Conservation (phyloP, 1,140 invertebrate genomes). For the Anadara kagoshimensis region DNA sequence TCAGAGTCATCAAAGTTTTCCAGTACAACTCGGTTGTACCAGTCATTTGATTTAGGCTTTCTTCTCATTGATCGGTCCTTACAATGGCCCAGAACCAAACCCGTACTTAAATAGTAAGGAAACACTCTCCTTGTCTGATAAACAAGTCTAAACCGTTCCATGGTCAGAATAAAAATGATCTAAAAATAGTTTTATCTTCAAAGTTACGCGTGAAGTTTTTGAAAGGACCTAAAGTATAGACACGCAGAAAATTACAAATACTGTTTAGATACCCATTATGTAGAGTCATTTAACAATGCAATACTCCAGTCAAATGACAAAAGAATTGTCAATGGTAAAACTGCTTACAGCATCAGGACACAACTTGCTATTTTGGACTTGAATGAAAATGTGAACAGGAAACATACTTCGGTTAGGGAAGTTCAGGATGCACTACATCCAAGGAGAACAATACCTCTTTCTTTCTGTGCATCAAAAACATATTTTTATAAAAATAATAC, state of each 20-base stretch:
- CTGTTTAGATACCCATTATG: conserved; percentile 17
- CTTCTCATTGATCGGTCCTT: background rate
- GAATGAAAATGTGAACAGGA: conserved; percentile 11
- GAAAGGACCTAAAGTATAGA: too few relatives aligned
- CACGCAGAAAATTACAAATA: conserved; percentile 11
- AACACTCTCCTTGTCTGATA: background rate
- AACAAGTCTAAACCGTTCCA: too few relatives aligned
- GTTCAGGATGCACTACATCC: background rate
- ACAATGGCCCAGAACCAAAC: background rate
- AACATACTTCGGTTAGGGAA: background rate
- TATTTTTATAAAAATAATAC: too few relatives aligned
- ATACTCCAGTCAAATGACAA: conserved; percentile 11
- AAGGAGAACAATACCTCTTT: too few relatives aligned
- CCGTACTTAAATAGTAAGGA: background rate
- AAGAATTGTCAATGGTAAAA: conserved; percentile 1
- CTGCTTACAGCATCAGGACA: conserved; percentile 6
- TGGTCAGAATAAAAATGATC: too few relatives aligned
- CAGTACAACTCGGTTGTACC: background rate
- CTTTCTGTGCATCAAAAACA: too few relatives aligned
- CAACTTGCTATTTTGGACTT: conserved; percentile 10
- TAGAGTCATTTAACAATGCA: conserved; percentile 20
- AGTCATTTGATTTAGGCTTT: background rate
- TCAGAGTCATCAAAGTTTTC: background rate
- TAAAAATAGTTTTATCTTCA: too few relatives aligned
- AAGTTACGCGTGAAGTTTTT: too few relatives aligned